phyloP scores from a whole-genome alignment of 2,113 vertebrate genomes.

The Choloepus hoffmanni region DNA sequence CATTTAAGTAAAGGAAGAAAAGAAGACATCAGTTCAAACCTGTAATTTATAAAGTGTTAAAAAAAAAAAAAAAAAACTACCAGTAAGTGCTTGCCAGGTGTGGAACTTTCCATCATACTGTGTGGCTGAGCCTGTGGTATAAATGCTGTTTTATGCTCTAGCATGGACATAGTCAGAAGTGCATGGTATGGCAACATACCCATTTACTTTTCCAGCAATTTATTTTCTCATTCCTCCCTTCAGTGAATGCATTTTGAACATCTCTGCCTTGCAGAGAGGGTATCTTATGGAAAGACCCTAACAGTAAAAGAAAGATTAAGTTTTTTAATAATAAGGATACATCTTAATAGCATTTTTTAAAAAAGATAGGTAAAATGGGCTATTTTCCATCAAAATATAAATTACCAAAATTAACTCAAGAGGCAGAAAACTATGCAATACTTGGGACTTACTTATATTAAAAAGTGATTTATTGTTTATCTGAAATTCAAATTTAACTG shows the following conservation, averaged over 20 bases:
- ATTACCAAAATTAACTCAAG: neutral
- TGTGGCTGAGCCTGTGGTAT: slow-evolving; percentile 56
- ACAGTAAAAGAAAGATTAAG: neutral
- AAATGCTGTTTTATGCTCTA: slow-evolving; percentile 52
- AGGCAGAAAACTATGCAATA: neutral
- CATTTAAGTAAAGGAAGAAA: slow-evolving; percentile 56
- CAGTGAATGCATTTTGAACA: neutral
- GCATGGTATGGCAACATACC: neutral
- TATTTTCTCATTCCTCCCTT: slow-evolving; percentile 51
- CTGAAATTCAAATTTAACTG: neutral
- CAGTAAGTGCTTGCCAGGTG: slow-evolving; percentile 40
- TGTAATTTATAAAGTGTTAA: slow-evolving; percentile 68
- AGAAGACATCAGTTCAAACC: slow-evolving; percentile 60
- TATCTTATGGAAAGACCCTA: neutral
- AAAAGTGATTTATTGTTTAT: neutral
- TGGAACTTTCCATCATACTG: slow-evolving; percentile 39
- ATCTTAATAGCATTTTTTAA: neutral
- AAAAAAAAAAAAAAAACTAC: neutral
- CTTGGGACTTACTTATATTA: neutral
- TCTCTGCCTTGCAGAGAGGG: neutral
- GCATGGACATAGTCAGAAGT: slow-evolving; percentile 4
- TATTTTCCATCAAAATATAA: slow-evolving; percentile 2
- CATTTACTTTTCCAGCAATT: slow-evolving; percentile 19
- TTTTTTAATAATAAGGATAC: neutral
- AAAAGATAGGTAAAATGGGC: neutral